Evolutionary conservation across 2,888 invertebrate species (phyloP).

Genomic region (Eupithecia abbreviata): DNA sequence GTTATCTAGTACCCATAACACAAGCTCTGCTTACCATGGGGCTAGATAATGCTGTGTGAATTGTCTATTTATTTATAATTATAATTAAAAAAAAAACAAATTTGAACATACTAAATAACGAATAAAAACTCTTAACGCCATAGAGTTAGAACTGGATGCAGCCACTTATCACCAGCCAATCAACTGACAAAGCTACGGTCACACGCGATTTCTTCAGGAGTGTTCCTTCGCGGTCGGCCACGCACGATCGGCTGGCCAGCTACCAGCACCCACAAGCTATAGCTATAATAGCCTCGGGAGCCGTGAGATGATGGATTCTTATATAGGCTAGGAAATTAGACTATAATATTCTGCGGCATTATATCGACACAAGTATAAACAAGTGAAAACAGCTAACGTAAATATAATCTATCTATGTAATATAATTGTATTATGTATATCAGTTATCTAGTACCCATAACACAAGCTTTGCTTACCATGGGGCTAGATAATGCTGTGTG

Average conservation of each 20-base stretch:
- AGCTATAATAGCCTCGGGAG: background rate
- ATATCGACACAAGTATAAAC: background rate
- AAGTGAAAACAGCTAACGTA: background rate
- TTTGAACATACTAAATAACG: background rate
- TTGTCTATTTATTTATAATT: too few relatives aligned
- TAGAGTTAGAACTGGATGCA: background rate
- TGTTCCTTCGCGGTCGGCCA: conserved; percentile 38
- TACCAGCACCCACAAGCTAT: conserved; percentile 9
- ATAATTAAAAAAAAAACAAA: too few relatives aligned
- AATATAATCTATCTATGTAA: too few relatives aligned
- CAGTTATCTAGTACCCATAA: too few relatives aligned
- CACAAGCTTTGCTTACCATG: too few relatives aligned
- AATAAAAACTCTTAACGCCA: background rate
- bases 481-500: too few relatives aligned
- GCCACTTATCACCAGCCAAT: background rate
- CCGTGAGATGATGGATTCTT: background rate
- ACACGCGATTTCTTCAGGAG: conserved; percentile 8
- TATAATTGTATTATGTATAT: too few relatives aligned
- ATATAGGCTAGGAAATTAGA: background rate
- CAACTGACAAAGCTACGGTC: conserved; percentile 4
- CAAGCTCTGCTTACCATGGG: too few relatives aligned
- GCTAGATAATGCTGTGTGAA: too few relatives aligned
- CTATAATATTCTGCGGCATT: background rate
- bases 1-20: too few relatives aligned
- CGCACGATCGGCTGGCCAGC: conserved; percentile 30